These are phyloP conservation scores for Dolichoris vasculosae DNA, from an alignment of 1,140 invertebrate genomes.

Conservation along the genomic window DNA sequence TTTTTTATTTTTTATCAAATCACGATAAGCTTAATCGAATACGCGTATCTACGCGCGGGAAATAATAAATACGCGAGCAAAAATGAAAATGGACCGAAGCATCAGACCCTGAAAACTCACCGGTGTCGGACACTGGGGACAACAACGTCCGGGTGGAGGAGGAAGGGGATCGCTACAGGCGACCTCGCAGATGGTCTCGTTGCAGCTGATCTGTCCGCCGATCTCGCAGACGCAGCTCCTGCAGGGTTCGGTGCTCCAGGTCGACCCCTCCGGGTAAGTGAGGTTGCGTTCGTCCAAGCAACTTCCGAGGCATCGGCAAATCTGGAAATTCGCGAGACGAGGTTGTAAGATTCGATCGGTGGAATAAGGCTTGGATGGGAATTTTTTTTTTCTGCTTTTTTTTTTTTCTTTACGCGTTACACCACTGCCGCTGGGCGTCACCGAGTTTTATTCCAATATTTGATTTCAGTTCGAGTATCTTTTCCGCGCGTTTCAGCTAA, in stretches of 20 bases:
- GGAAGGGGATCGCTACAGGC: constrained; percentile 66
- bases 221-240: constrained; percentile 66
- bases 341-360: too few species aligned
- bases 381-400: background rate
- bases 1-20: too few species aligned
- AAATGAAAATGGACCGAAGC: too few species aligned
- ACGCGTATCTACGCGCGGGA: background rate
- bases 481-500: background rate
- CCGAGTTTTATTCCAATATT: background rate
- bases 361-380: too few species aligned
- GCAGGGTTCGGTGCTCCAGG: constrained; percentile 67
- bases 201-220: constrained; percentile 65
- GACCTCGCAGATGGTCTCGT: constrained; percentile 66
- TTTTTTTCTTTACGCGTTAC: background rate
- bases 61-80: too few species aligned
- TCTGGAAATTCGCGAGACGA: constrained; percentile 52
- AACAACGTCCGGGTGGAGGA: constrained; percentile 64
- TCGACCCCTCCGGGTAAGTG: constrained; percentile 65
- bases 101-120: constrained; percentile 60
- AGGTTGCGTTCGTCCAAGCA: constrained; percentile 66
- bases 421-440: background rate
- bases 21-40: background rate
- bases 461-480: background rate
- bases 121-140: constrained; percentile 65
- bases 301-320: constrained; percentile 65